phyloP scores from a whole-genome alignment of 2,888 invertebrate species.

The Stenchaetothrips biformis region DNA sequence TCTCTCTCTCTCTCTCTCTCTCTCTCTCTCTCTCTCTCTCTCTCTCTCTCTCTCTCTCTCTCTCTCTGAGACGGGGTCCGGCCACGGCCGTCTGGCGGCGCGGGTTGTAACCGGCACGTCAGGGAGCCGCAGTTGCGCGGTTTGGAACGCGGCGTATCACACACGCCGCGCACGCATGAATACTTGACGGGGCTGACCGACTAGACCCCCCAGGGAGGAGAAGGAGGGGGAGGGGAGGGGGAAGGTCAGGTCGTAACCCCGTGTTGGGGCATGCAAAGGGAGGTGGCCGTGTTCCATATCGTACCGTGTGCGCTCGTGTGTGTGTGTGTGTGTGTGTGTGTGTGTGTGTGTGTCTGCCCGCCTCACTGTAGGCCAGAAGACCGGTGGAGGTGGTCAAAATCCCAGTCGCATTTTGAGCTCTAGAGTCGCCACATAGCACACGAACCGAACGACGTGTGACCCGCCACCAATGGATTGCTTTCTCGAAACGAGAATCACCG shows the following conservation, averaged over 20 bases:
- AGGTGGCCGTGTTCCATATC: background rate
- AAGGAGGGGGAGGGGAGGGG: background rate
- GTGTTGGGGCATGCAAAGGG: background rate
- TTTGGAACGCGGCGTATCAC: background rate
- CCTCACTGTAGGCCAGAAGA: too few relatives aligned
- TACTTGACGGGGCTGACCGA: background rate
- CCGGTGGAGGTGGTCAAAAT: too few relatives aligned
- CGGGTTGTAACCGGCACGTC: too few relatives aligned
- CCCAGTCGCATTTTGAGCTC: too few relatives aligned
- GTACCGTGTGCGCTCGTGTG: background rate
- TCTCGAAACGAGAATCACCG: background rate
- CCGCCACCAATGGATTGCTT: too few relatives aligned
- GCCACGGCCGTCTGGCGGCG: too few relatives aligned
- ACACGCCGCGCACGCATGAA: background rate
- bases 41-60: background rate
- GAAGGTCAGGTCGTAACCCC: background rate
- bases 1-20: background rate
- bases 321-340: background rate
- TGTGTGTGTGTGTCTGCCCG: background rate
- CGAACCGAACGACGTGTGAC: too few relatives aligned
- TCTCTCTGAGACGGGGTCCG: too few relatives aligned
- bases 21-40: background rate
- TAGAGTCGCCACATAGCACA: too few relatives aligned
- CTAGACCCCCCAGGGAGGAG: background rate
- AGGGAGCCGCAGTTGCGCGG: too few relatives aligned